A percentile compares a stretch with the other conserved stretches of the same genome.
These are phyloP conservation scores for Semaprochilodus insignis DNA, from an alignment of 2,797 vertebrate species.

Conservation along the genomic window DNA sequence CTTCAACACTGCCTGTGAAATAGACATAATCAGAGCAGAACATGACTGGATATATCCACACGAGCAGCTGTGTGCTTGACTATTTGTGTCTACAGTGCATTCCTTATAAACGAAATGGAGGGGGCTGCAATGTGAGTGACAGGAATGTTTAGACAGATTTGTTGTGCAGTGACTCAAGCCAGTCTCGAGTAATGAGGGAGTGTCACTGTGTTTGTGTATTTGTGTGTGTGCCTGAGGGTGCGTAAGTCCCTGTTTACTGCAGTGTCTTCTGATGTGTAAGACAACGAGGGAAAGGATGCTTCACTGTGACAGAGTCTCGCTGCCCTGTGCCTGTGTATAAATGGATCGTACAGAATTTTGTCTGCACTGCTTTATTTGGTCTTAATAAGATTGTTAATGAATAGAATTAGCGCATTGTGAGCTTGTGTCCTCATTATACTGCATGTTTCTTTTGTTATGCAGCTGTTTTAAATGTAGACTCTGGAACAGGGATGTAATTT, in stretches of 20 bases:
- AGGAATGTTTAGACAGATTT: slow-evolving; percentile 3
- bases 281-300: slow-evolving; percentile 11
- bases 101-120: neutral
- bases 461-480: slow-evolving; percentile 7
- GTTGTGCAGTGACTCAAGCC: neutral
- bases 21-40: neutral
- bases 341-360: slow-evolving; percentile 34
- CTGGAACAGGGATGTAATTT: neutral
- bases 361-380: neutral
- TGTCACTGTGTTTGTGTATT: slow-evolving; percentile 6
- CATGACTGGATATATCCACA: slow-evolving; percentile 14
- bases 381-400: neutral
- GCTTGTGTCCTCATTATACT: neutral
- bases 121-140: neutral
- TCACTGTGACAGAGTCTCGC: slow-evolving; percentile 2
- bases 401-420: neutral
- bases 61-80: slow-evolving; percentile 18
- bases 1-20: neutral
- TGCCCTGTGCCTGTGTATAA: neutral
- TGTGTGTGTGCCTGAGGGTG: slow-evolving; percentile 17
- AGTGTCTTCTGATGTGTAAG: slow-evolving; percentile 23
- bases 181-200: neutral
- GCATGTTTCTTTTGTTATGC: slow-evolving; percentile 20
- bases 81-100: slow-evolving; percentile 3
- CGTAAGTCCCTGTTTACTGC: slow-evolving; percentile 29